Evolutionary conservation across 2,113 vertebrate genomes (phyloP).

Genomic region (Chionis minor): DNA sequence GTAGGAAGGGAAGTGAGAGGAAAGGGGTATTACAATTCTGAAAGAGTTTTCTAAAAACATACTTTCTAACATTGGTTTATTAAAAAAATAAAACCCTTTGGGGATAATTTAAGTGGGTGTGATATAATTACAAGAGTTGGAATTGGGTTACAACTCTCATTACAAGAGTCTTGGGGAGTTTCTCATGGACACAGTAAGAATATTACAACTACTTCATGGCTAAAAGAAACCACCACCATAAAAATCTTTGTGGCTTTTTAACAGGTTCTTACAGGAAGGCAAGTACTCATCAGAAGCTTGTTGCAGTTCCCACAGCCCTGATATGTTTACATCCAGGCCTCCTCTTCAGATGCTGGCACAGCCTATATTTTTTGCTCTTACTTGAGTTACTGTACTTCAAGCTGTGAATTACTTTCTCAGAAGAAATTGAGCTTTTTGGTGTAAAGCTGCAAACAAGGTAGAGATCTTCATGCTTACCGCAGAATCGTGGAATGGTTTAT

Average conservation of each 20-base stretch:
- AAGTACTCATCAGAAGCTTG: neutral
- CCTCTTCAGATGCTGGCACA: neutral
- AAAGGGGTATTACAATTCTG: neutral
- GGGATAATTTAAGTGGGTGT: neutral
- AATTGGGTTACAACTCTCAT: neutral
- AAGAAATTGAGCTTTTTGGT: neutral
- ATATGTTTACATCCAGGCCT: neutral
- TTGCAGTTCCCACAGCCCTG: constrained; percentile 12
- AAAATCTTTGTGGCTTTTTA: constrained; percentile 28
- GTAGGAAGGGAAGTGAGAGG: neutral
- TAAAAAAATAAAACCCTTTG: neutral
- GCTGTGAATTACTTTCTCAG: neutral
- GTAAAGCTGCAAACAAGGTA: neutral
- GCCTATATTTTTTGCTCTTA: neutral
- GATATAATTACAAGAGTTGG: neutral
- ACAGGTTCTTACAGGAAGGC: constrained; percentile 50
- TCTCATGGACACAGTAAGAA: constrained; percentile 7
- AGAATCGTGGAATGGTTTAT: neutral
- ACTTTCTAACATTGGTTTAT: neutral
- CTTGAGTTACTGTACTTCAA: neutral
- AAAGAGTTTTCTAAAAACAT: neutral
- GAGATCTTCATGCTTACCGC: neutral
- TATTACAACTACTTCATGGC: neutral
- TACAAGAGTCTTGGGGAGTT: neutral
- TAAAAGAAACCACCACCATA: constrained; percentile 20